A percentile compares a stretch with the other conserved stretches of the same genome.
Conservation (phyloP, 30 jellyfish, hydroid and myxozoan genomes). For the Pelagia noctiluca region DNA sequence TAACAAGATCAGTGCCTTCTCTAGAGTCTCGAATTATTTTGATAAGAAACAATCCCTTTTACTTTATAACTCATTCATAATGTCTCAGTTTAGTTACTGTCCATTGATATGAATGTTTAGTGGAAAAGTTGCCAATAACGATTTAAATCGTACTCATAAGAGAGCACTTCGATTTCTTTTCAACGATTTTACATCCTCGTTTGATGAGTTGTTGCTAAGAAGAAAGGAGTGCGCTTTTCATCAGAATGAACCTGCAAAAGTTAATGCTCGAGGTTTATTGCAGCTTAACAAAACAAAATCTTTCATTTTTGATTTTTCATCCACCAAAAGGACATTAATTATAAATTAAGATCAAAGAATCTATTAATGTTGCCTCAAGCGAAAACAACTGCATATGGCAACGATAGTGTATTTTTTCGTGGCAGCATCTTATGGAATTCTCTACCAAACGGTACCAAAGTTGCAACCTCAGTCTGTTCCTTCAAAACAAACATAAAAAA, state of each 20-base stretch:
- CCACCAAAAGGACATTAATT: no score
- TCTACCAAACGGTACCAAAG: no score
- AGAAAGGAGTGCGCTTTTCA: background rate
- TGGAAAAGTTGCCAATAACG: conserved; percentile 38
- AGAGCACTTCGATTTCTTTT: background rate
- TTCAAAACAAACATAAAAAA: no score
- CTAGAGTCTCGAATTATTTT: conserved; percentile 21
- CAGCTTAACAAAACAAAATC: no score
- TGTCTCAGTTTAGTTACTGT: conserved; percentile 30
- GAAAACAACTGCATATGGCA: no score
- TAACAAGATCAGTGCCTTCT: conserved; percentile 18
- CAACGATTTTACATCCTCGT: background rate
- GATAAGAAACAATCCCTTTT: background rate
- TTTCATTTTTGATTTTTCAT: no score
- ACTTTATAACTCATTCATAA: background rate
- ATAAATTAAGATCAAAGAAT: no score
- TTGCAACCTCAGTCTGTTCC: no score
- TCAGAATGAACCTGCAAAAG: background rate
- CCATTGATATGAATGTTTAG: conserved; percentile 33
- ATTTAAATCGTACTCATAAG: conserved; percentile 1
- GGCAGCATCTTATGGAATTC: no score
- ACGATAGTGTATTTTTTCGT: no score
- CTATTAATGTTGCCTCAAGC: no score
- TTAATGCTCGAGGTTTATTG: background rate
- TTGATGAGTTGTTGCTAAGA: background rate